Evolutionary conservation across 2,888 invertebrate genomes (phyloP).

Genomic region (Macrophya annulata): DNA sequence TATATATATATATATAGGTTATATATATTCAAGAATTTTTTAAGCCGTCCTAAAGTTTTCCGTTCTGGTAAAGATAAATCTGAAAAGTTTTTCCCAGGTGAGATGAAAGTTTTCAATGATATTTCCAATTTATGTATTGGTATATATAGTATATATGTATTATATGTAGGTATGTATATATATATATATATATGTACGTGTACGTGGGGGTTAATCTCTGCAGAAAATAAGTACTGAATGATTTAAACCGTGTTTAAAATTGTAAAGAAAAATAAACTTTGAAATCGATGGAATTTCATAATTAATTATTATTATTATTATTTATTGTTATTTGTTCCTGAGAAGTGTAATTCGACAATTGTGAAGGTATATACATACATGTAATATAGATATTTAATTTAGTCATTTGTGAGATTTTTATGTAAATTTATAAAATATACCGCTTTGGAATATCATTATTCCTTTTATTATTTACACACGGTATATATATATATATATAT

Average conservation of each 20-base stretch:
- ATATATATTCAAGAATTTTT: not conserved
- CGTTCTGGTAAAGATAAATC: conserved; percentile 16
- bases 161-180: not conserved
- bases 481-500: too few species aligned
- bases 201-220: not conserved
- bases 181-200: not conserved
- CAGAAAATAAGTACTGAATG: not conserved
- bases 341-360: not conserved
- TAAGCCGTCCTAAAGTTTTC: conserved; percentile 15
- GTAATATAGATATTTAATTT: not conserved
- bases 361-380: not conserved
- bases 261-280: not conserved
- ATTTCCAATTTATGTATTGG: not conserved
- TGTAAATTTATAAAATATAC: not conserved
- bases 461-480: too few species aligned
- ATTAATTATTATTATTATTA: not conserved
- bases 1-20: not conserved
- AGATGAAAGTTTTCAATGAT: conserved; percentile 5
- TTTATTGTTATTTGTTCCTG: not conserved
- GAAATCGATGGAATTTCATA: not conserved
- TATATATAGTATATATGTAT: not conserved
- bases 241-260: not conserved
- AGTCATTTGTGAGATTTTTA: conserved; percentile 3
- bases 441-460: too few species aligned
- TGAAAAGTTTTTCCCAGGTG: not conserved